Base-by-base conservation (phyloP, 2,797 vertebrate species). In the Anguilla marmorata region DNA sequence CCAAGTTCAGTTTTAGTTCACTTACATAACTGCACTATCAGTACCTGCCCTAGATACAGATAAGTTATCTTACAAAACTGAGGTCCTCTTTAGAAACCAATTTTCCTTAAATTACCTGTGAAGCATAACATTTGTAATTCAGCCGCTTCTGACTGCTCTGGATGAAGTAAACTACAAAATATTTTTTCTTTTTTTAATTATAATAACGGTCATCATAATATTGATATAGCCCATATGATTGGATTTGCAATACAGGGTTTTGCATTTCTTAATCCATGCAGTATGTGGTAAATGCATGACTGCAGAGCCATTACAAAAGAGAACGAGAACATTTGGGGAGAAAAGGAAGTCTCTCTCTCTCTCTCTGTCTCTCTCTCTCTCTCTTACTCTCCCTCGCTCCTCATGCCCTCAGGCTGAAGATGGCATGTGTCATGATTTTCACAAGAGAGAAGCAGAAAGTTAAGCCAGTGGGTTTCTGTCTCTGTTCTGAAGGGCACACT, bases 401-500 rank as follows among this genome's bases (percentile, higher is more conserved):
- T 86, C 85, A 19, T 87, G 87, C 88, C 89, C 87, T 87, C 58
- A 19, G 90, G 87, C 87, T 89, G 48, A 54, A 33, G 87, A n/a
- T 89, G 84, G 87, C 76, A 85, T 56, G n/a, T 85, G 88, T 76
- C 86, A 54, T 84, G 56, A 48, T 84, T 87, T 80, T 74, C 33
- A 63, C 50, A 52, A 11, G 72, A 84, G 85, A 69, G 85, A n/a
- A 84, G 74, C 74, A 54, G 88, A 79, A 72, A 27, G 45, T 37
- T 48, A 33, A 54, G 33, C 87, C 89, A 72, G 7, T 82, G 88
- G 30, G 60, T 87, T 88, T 89, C 84, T 88, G 87, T 88, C 74
- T 90, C 45, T 24, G 37, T 27, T 37, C 66, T 85, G 86, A 90
- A 91, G 88, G 88, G 85, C 88, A 83, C 80, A 63, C 88, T 92